Conservation (phyloP, 2,797 vertebrate species). For the Enteromius paludinosus region DNA sequence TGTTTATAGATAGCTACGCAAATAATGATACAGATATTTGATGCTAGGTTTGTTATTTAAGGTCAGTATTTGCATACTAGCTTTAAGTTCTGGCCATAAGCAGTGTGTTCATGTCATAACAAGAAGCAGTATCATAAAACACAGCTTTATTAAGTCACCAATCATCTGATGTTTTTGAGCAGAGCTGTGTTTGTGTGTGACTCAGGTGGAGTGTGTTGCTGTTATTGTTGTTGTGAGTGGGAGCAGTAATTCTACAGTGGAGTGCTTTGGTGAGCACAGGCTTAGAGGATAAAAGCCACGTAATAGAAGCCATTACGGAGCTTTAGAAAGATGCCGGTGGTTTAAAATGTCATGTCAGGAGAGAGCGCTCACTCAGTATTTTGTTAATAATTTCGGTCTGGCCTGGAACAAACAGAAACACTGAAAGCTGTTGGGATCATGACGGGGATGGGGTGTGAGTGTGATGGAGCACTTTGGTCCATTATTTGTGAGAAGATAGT, state of each 20-base stretch:
- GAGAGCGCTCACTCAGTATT: slow-evolving; percentile 67
- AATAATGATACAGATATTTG: background rate
- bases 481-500: slow-evolving; percentile 31
- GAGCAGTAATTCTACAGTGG: slow-evolving; percentile 57
- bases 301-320: slow-evolving; percentile 70
- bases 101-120: background rate
- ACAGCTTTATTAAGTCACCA: slow-evolving; percentile 19
- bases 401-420: slow-evolving; percentile 51
- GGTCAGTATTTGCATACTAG: background rate
- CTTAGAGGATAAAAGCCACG: slow-evolving; percentile 72
- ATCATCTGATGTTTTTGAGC: slow-evolving; percentile 13
- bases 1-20: background rate
- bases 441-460: slow-evolving; percentile 10
- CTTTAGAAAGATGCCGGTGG: slow-evolving; percentile 66
- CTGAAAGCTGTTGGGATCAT: slow-evolving; percentile 36
- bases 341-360: slow-evolving; percentile 75
- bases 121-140: background rate
- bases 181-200: slow-evolving; percentile 23
- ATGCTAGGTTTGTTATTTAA: background rate
- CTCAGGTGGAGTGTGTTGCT: slow-evolving; percentile 42
- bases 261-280: slow-evolving; percentile 60
- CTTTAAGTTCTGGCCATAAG: background rate
- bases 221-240: slow-evolving; percentile 56
- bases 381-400: slow-evolving; percentile 69
- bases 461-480: slow-evolving; percentile 24